phyloP scores from a whole-genome alignment of 2,797 vertebrate genomes.

The Halcyon chelicuti region DNA sequence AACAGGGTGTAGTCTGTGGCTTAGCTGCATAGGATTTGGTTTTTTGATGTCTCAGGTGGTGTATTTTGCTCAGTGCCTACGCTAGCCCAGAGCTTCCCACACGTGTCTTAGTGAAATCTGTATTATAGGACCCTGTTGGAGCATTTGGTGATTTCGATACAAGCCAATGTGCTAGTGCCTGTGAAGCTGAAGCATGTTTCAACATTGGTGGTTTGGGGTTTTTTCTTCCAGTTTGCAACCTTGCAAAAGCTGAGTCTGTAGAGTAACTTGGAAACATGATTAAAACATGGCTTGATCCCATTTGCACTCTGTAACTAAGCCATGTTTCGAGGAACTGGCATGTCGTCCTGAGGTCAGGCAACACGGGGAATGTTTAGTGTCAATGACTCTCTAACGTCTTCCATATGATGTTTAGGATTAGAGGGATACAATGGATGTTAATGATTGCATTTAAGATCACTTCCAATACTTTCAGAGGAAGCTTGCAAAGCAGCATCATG shows the following conservation, averaged over 20 bases:
- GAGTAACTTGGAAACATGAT: neutral
- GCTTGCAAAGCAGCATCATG: neutral
- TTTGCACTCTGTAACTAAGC: slow-evolving; percentile 31
- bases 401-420: slow-evolving; percentile 56
- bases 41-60: neutral
- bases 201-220: neutral
- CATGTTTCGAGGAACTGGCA: slow-evolving; percentile 23
- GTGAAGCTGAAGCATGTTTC: neutral
- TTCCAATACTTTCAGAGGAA: slow-evolving; percentile 11
- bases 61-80: neutral
- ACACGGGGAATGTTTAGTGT: neutral
- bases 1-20: fast-evolving
- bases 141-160: neutral
- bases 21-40: neutral
- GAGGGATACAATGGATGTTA: neutral
- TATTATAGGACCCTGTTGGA: neutral
- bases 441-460: neutral
- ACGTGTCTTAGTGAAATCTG: fast-evolving
- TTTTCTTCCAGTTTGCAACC: neutral
- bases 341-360: slow-evolving; percentile 51
- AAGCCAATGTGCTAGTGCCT: neutral
- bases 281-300: slow-evolving; percentile 31
- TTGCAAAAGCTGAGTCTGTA: neutral
- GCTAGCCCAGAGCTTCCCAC: neutral
- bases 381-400: slow-evolving; percentile 27